Percentiles rank a stretch among this genome's conserved stretches.
Evolutionary conservation across 2,888 invertebrate species (phyloP).

Genomic region (Cheilosia soror): DNA sequence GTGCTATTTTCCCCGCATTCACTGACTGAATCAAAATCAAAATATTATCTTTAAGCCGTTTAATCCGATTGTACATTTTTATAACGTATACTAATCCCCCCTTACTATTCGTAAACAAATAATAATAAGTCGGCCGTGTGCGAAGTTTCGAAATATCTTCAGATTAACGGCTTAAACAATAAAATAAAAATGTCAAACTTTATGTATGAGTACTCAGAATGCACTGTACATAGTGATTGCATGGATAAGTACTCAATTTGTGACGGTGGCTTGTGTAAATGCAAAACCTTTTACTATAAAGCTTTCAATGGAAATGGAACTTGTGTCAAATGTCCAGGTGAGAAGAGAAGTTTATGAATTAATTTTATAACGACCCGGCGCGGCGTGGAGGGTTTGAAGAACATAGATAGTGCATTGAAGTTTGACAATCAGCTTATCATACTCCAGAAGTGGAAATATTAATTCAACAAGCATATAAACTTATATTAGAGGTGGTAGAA

Average conservation of each 20-base stretch:
- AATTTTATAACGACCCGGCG: too few species aligned
- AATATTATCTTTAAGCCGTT: not conserved
- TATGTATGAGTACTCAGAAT: too few species aligned
- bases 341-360: not conserved
- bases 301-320: not conserved
- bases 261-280: not conserved
- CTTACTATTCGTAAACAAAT: not conserved
- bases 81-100: not conserved
- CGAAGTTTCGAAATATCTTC: too few species aligned
- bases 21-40: not conserved
- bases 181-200: too few species aligned
- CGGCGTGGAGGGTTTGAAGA: too few species aligned
- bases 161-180: too few species aligned
- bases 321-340: constrained; percentile 51
- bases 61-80: constrained; percentile 3
- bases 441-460: constrained; percentile 4
- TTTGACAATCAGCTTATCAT: constrained; percentile 25
- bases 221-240: not conserved
- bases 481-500: not conserved
- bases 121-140: not conserved
- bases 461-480: not conserved
- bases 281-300: not conserved
- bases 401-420: not conserved
- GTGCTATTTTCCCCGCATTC: not conserved
- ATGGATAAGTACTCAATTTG: not conserved